phyloP scores from a whole-genome alignment of 2,113 vertebrate species.

The Patagioenas fasciata region DNA sequence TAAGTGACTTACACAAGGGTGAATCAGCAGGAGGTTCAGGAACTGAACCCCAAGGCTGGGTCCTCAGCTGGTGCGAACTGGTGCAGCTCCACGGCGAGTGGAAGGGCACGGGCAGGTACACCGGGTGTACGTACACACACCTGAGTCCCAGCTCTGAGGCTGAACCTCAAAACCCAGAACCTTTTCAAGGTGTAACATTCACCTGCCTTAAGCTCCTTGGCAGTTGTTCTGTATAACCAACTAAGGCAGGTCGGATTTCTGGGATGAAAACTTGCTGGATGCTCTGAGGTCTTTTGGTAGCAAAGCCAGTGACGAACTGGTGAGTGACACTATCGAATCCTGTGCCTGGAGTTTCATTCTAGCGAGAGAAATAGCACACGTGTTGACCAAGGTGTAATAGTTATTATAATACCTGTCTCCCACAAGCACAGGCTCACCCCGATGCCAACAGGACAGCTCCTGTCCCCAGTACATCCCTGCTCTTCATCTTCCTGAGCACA shows the following conservation, averaged over 20 bases:
- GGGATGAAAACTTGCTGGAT: background rate
- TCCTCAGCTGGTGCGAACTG: background rate
- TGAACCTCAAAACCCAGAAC: background rate
- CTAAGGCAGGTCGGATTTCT: background rate
- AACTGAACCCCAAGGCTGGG: background rate
- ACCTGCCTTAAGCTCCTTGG: background rate
- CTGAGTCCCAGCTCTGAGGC: background rate
- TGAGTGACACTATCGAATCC: constrained; percentile 68
- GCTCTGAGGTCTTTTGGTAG: background rate
- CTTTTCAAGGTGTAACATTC: background rate
- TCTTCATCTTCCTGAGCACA: background rate
- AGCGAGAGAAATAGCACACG: background rate
- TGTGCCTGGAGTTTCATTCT: constrained; percentile 80
- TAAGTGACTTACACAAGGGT: constrained; percentile 13
- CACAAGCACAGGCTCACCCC: background rate
- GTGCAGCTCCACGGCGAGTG: background rate
- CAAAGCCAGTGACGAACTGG: background rate
- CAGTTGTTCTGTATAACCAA: background rate
- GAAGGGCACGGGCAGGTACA: background rate
- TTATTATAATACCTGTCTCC: background rate
- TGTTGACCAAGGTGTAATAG: background rate
- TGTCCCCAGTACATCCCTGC: background rate
- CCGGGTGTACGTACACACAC: background rate
- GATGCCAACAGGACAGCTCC: background rate
- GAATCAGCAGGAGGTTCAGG: constrained; percentile 32